phyloP scores from a whole-genome alignment of 2,797 vertebrate species.

The Smutsia temminckii region DNA sequence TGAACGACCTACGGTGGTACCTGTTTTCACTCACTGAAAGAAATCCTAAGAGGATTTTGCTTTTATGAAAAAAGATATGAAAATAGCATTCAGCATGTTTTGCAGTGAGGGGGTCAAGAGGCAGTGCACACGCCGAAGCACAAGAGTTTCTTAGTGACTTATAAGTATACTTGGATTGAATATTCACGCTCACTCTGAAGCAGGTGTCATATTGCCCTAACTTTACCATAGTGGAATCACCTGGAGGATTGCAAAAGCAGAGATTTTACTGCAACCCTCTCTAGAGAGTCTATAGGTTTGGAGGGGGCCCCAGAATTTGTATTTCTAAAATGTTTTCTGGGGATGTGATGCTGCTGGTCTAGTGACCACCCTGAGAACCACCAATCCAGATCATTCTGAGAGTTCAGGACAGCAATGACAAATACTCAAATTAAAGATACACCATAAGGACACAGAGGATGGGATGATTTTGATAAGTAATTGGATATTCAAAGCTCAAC shows the following conservation, averaged over 20 bases:
- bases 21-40: background rate
- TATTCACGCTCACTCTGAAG: accelerated
- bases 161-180: background rate
- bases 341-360: background rate
- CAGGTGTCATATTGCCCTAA: no score
- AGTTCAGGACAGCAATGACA: background rate
- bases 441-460: background rate
- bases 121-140: background rate
- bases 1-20: background rate
- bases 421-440: background rate
- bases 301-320: background rate
- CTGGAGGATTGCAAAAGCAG: background rate
- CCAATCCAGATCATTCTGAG: background rate
- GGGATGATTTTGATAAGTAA: background rate
- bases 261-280: accelerated
- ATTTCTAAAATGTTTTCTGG: background rate
- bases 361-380: background rate
- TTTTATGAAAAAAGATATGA: background rate
- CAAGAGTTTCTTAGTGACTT: background rate
- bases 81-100: background rate
- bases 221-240: background rate
- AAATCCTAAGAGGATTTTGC: background rate
- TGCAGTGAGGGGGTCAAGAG: no score
- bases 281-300: background rate
- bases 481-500: background rate